Conservation (phyloP, 2,113 vertebrate genomes). For the Neolamprologus brichardi region DNA sequence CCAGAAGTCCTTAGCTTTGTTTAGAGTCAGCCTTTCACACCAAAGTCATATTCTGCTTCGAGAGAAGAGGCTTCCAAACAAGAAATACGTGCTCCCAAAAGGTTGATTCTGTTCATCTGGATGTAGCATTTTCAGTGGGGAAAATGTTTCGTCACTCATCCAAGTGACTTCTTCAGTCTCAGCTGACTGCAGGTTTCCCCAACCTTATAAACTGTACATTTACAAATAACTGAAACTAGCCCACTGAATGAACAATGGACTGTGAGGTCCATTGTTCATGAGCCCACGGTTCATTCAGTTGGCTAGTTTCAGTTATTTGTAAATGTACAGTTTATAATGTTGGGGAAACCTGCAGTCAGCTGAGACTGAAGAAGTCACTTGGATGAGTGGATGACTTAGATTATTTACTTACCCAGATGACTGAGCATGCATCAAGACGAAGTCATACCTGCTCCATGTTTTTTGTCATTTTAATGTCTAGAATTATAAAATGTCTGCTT, state of each 20-base stretch:
- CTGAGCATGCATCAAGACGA: not conserved
- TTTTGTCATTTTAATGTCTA: not conserved
- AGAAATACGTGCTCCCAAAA: not conserved
- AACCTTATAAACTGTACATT: not conserved
- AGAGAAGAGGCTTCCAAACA: not conserved
- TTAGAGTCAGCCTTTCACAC: not conserved
- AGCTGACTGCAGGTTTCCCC: fast-evolving
- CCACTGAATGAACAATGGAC: not conserved
- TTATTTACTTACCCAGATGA: not conserved
- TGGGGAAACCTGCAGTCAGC: not conserved
- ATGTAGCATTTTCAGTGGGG: not conserved
- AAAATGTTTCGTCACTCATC: not conserved
- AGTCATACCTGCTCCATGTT: not conserved
- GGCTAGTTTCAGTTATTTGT: not conserved
- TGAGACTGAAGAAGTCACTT: not conserved
- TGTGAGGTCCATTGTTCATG: not conserved
- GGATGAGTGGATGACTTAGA: not conserved
- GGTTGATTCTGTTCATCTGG: not conserved
- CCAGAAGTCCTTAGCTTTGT: too few species aligned
- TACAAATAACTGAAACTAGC: not conserved
- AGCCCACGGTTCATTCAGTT: fast-evolving
- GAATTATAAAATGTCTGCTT: not conserved
- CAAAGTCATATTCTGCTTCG: not conserved
- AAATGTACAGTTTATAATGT: not conserved
- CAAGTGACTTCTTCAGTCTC: not conserved